These are phyloP conservation scores for Cairina moschata DNA, from an alignment of 2,113 vertebrate species.

Conservation along the genomic window DNA sequence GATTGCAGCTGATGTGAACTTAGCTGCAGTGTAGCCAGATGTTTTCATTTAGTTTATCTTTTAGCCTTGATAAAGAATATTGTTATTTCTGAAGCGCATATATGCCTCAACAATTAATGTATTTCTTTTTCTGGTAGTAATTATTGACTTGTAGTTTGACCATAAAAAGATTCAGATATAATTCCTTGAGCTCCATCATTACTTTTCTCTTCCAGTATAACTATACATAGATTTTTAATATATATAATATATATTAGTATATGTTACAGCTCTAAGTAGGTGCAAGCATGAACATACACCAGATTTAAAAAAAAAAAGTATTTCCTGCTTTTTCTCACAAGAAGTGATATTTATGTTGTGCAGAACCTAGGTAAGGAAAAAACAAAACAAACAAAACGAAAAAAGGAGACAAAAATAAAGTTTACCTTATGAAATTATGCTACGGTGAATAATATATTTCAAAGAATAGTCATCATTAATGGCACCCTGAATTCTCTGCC, in stretches of 20 bases:
- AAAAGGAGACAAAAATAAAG: not conserved
- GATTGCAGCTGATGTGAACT: rapidly evolving
- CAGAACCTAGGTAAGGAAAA: not conserved
- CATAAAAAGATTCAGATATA: not conserved
- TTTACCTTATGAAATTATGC: not conserved
- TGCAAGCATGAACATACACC: not conserved
- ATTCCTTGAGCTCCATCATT: not conserved
- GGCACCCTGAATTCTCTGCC: not conserved
- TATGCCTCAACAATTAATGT: not conserved
- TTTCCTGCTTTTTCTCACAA: not conserved
- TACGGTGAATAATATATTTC: not conserved
- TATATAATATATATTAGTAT: not conserved
- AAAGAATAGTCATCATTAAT: not conserved
- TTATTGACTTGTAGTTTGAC: not conserved
- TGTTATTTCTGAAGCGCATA: not conserved
- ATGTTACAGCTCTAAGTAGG: not conserved
- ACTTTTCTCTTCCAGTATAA: not conserved
- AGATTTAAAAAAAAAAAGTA: not conserved
- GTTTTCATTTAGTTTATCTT: not conserved
- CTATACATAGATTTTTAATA: not conserved
- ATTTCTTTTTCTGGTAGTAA: not conserved
- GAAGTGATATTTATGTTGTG: not conserved
- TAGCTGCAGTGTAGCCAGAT: not conserved
- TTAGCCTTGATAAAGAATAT: not conserved
- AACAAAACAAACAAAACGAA: not conserved